Conservation (phyloP, 2,797 vertebrate species). For the Acanthopagrus latus region DNA sequence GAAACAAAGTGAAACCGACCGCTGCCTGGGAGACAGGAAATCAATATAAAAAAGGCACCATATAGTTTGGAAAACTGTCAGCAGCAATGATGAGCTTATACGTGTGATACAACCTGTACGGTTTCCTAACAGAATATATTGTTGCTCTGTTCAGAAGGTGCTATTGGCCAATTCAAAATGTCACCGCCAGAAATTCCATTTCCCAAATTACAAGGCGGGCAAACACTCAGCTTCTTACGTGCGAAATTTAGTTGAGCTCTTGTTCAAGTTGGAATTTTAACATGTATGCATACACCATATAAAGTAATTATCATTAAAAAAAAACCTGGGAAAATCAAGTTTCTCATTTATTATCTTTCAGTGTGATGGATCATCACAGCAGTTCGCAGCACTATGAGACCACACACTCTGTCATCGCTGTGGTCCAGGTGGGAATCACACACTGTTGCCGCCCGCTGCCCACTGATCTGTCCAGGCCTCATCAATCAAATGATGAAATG, state of each 20-base stretch:
- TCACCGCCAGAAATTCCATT: background rate
- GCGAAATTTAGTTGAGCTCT: background rate
- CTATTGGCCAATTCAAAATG: conserved; percentile 1
- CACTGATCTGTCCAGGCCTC: conserved; percentile 27
- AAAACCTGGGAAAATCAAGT: background rate
- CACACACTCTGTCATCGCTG: background rate
- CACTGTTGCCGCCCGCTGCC: background rate
- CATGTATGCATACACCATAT: background rate
- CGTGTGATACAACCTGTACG: background rate
- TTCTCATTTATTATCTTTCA: background rate
- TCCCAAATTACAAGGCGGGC: background rate
- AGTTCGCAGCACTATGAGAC: background rate
- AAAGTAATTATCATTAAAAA: background rate
- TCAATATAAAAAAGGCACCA: background rate
- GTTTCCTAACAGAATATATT: background rate
- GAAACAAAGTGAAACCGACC: background rate
- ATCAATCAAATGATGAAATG: conserved; percentile 38
- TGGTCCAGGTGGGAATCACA: conserved; percentile 26
- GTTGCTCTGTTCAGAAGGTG: background rate
- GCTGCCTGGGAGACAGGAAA: background rate
- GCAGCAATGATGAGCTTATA: background rate
- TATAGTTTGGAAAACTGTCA: background rate
- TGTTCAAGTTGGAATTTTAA: background rate
- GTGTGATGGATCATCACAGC: background rate
- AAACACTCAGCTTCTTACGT: background rate